Conservation (phyloP, 2,888 invertebrate genomes). For the Yponomeuta sedellus region DNA sequence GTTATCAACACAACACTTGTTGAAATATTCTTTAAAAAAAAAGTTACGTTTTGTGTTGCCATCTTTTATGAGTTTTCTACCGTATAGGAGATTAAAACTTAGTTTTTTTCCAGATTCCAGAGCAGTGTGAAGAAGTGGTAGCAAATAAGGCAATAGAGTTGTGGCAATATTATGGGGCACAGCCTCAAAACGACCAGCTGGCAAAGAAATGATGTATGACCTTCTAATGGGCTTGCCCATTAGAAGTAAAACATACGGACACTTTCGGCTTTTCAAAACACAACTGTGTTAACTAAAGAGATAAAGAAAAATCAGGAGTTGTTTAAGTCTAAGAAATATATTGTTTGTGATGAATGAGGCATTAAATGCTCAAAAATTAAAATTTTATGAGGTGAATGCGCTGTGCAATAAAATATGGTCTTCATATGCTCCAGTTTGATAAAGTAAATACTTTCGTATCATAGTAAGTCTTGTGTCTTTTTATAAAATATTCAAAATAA, state of each 20-base stretch:
- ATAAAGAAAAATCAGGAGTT: background rate
- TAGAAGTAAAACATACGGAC: conserved; percentile 49
- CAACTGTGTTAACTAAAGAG: background rate
- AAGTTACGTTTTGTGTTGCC: background rate
- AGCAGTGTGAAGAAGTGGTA: conserved; percentile 88
- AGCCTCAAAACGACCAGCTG: conserved; percentile 61
- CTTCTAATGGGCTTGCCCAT: conserved; percentile 71
- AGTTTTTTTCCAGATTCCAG: conserved; percentile 77
- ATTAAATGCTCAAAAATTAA: background rate
- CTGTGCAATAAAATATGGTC: background rate
- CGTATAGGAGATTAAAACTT: background rate
- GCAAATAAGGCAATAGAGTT: conserved; percentile 91
- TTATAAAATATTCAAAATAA: no score
- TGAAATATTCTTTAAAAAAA: background rate
- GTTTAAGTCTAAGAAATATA: background rate
- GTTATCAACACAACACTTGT: background rate
- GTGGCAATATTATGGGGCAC: conserved; percentile 88
- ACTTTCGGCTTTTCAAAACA: background rate
- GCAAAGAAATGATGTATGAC: conserved; percentile 75
- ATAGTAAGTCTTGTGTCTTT: background rate
- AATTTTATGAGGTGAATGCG: background rate
- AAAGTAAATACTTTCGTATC: background rate
- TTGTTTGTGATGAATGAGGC: background rate
- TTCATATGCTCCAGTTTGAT: background rate
- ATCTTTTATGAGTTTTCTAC: background rate